These are phyloP conservation scores for Erpetoichthys calabaricus DNA, from an alignment of 2,797 vertebrate genomes.

Conservation along the genomic window DNA sequence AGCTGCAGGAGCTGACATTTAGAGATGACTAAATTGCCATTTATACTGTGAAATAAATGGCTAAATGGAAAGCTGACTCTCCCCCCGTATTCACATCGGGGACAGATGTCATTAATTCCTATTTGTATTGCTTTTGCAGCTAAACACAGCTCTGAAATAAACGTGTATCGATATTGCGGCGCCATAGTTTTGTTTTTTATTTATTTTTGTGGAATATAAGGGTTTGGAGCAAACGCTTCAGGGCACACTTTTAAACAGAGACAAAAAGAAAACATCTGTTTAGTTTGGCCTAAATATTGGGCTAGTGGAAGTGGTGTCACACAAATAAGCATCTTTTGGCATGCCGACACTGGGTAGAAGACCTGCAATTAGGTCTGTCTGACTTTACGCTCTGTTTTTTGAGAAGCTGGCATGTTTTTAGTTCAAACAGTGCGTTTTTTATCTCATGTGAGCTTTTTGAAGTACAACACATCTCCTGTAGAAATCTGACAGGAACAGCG, in stretches of 20 bases:
- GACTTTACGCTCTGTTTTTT: too few species aligned
- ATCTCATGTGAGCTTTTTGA: too few species aligned
- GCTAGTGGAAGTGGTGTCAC: too few species aligned
- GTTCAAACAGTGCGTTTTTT: too few species aligned
- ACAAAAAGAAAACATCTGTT: too few species aligned
- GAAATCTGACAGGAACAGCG: not conserved
- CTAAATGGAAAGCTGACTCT: slow-evolving; percentile 28
- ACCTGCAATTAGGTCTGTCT: too few species aligned
- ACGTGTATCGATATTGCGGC: slow-evolving; percentile 29
- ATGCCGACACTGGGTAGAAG: too few species aligned
- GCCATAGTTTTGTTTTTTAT: slow-evolving; percentile 13
- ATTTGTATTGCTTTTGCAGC: slow-evolving; percentile 17
- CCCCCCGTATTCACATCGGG: slow-evolving; percentile 19
- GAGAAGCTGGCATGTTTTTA: too few species aligned
- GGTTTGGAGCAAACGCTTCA: not conserved
- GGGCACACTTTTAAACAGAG: not conserved
- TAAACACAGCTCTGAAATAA: slow-evolving; percentile 28
- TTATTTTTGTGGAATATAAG: not conserved
- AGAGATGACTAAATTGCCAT: slow-evolving; percentile 47
- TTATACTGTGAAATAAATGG: slow-evolving; percentile 34
- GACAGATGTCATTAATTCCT: slow-evolving; percentile 27
- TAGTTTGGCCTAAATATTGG: too few species aligned
- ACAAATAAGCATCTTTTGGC: too few species aligned
- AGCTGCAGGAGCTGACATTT: slow-evolving; percentile 56
- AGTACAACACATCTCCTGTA: too few species aligned